These are phyloP conservation scores for Monopterus albus DNA, from an alignment of 2,113 vertebrate genomes.

Conservation along the genomic window DNA sequence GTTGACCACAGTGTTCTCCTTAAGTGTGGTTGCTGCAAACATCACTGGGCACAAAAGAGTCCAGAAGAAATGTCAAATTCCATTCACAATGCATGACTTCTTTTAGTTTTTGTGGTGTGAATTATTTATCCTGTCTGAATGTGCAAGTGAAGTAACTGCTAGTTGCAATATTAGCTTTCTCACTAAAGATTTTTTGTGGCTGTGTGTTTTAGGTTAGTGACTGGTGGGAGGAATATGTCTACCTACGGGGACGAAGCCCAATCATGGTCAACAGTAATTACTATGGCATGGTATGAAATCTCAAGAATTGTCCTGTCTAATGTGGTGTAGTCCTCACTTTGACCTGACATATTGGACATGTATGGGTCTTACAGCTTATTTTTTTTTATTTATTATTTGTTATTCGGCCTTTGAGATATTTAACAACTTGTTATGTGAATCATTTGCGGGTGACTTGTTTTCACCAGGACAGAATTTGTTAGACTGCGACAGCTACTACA, in stretches of 20 bases:
- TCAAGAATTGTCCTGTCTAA: neutral
- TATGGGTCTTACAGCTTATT: neutral
- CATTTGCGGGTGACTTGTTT: neutral
- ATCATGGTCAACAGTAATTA: constrained; percentile 94
- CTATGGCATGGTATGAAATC: constrained; percentile 87
- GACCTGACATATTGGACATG: neutral
- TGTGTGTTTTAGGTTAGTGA: constrained; percentile 86
- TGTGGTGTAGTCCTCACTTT: neutral
- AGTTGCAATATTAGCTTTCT: neutral
- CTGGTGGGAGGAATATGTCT: constrained; percentile 95
- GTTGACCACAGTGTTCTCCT: neutral
- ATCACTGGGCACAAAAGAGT: constrained; percentile 3
- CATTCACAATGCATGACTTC: constrained; percentile 60
- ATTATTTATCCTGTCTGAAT: constrained; percentile 62
- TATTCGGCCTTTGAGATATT: neutral
- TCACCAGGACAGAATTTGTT: neutral
- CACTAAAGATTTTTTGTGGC: neutral
- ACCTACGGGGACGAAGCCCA: constrained; percentile 86
- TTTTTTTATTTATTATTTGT: too few species aligned
- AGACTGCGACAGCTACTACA: too few species aligned
- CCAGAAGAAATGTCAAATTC: constrained; percentile 31
- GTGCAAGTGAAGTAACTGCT: neutral
- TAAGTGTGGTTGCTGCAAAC: neutral
- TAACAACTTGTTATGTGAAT: neutral
- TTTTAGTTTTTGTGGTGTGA: constrained; percentile 24